A percentile compares a stretch with the other conserved stretches of the same genome.
These are phyloP conservation scores for Parasteatoda lunata DNA, from an alignment of 2,888 invertebrate species.

Conservation along the genomic window DNA sequence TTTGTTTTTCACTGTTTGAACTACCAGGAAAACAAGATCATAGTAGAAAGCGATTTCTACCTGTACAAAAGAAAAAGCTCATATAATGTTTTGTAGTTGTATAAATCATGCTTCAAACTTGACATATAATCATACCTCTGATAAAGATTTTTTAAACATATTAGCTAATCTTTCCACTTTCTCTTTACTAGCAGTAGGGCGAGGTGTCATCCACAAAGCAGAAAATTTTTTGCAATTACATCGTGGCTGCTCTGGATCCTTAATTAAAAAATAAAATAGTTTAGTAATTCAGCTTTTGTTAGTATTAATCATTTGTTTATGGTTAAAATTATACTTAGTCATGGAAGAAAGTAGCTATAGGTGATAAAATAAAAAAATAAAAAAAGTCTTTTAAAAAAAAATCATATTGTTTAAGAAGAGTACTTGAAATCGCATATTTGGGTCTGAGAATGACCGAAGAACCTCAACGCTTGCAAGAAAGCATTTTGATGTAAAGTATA, in stretches of 20 bases:
- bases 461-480: too few species aligned
- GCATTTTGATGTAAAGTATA: too few species aligned
- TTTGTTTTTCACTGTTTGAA: conserved; percentile 79
- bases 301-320: not conserved
- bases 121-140: conserved; percentile 27
- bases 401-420: too few species aligned
- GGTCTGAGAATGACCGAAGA: too few species aligned
- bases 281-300: too few species aligned
- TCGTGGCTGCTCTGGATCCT: conserved; percentile 40
- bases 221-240: conserved; percentile 50
- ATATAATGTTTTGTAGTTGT: not conserved
- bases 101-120: not conserved
- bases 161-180: conserved; percentile 32
- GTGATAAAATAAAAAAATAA: too few species aligned
- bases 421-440: too few species aligned
- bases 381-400: too few species aligned
- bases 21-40: conserved; percentile 84
- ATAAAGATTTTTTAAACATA: conserved; percentile 18
- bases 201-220: conserved; percentile 55
- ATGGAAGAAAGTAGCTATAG: too few species aligned
- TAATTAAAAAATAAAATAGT: not conserved
- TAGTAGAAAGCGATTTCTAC: conserved; percentile 90
- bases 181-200: not conserved
- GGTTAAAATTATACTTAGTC: not conserved
- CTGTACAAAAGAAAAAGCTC: conserved; percentile 74